Conservation (phyloP, 2,113 vertebrate species). For the Herpailurus yagouaroundi region DNA sequence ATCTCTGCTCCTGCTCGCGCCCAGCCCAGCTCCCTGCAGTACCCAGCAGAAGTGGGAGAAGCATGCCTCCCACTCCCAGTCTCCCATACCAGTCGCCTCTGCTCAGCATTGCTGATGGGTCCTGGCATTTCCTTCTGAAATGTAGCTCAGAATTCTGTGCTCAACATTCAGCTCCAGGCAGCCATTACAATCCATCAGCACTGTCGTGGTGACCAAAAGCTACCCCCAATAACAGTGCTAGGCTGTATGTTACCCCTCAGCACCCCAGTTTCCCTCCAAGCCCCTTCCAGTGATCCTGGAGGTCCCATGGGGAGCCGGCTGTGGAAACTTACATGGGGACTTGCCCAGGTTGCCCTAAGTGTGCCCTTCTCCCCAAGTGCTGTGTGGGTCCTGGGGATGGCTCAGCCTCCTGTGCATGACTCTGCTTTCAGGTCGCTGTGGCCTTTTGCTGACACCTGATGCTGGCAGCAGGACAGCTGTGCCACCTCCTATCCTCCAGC, state of each 20-base stretch:
- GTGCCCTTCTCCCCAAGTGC: neutral
- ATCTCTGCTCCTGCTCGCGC: neutral
- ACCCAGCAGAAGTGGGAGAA: neutral
- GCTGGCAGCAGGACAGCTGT: neutral
- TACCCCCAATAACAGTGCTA: neutral
- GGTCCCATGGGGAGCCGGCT: neutral
- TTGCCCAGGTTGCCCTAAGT: neutral
- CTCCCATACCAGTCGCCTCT: neutral
- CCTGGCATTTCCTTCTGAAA: neutral
- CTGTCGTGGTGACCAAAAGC: neutral
- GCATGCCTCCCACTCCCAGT: neutral
- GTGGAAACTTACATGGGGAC: neutral
- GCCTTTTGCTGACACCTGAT: constrained; percentile 17
- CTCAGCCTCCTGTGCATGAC: neutral
- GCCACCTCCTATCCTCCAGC: neutral
- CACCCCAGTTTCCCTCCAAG: neutral
- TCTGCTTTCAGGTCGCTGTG: neutral
- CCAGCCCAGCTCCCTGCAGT: neutral
- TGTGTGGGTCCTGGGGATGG: neutral
- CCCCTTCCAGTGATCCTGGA: neutral
- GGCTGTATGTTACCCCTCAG: neutral
- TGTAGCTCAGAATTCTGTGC: neutral
- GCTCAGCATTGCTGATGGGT: neutral
- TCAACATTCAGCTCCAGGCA: neutral
- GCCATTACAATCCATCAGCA: neutral